Evolutionary conservation across 1,140 invertebrate genomes (phyloP), one percentile per base, ranked within the genome.

Genomic region (Drosophila obscura): DNA sequence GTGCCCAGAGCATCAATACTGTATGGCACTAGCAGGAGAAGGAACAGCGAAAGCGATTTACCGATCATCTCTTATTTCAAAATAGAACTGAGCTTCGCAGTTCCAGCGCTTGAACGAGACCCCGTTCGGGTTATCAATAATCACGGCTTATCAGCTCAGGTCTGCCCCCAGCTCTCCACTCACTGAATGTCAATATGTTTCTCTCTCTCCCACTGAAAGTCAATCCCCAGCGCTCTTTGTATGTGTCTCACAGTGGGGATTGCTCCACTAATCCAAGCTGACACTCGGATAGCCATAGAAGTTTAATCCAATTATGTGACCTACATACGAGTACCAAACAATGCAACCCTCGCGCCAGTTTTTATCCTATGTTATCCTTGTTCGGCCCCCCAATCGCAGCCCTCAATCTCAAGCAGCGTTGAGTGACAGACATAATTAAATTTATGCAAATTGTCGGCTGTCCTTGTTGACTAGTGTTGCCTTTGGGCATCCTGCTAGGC

Each of bases 381-480:
- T 41, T 48, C 39, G 22, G 8, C 31, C 46, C 16, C 50, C 44
- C 35, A 53, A 81, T 67, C 73, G 48, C 5, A 60, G 69, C 35
- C 51, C 31, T 73, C 50, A 72, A 60, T 74, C 66, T 68, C 39
- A 31, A 16, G 41, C 24, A 43, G 43, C 28, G 26, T 13, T 45
- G 46, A 52, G 35, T 53, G 24, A 13, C 31, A 28, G 48, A 22
- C 45, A 41, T 55, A 63, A 59, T 71, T 68, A 64, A 77, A 82
- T 73, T 49, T 78, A 81, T 82, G 73, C 59, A 82, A 81, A 81
- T 77, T 51, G 41, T n/a, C 39, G 16, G 13, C 50, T 26, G 56
- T 72, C 66, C 55, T 46, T 52, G 55, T 52, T 71, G 48, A 53
- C 71, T 71, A 68, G 51, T 69, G 50, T 46, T 41, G 31, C 39